Evolutionary conservation across 2,888 invertebrate genomes (phyloP).

Genomic region (Cylloceria caligata): DNA sequence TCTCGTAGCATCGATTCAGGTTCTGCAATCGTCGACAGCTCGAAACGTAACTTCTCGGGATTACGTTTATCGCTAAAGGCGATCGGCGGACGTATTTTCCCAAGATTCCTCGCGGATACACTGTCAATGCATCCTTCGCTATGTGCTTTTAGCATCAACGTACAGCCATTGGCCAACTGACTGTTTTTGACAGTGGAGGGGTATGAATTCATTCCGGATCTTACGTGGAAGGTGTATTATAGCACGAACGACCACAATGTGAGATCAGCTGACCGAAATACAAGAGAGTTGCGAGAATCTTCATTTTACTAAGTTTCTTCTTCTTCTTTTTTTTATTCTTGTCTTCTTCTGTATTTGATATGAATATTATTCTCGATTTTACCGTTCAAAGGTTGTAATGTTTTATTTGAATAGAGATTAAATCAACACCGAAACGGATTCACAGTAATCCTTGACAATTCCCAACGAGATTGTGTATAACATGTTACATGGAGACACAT

Average conservation of each 20-base stretch:
- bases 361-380: slow-evolving; percentile 44
- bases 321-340: slow-evolving; percentile 9
- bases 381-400: slow-evolving; percentile 5
- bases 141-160: background rate
- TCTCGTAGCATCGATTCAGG: slow-evolving; percentile 6
- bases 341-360: slow-evolving; percentile 3
- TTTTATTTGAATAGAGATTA: slow-evolving; percentile 65
- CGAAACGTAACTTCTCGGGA: slow-evolving; percentile 12
- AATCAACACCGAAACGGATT: slow-evolving; percentile 63
- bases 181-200: background rate
- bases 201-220: background rate
- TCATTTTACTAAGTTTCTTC: slow-evolving; percentile 21
- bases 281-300: slow-evolving; percentile 33
- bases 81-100: slow-evolving; percentile 9
- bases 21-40: slow-evolving; percentile 32
- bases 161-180: background rate
- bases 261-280: slow-evolving; percentile 66
- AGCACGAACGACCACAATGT: slow-evolving; percentile 35
- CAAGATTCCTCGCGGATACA: slow-evolving; percentile 31
- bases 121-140: slow-evolving; percentile 34
- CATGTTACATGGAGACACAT: background rate
- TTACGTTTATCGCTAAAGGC: slow-evolving; percentile 18
- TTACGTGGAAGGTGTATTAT: background rate
- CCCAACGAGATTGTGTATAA: background rate
- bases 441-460: slow-evolving; percentile 47